Evolutionary conservation across 2,113 vertebrate genomes (phyloP), one percentile per base, ranked within the genome.

Genomic region (Pao palembangensis): DNA sequence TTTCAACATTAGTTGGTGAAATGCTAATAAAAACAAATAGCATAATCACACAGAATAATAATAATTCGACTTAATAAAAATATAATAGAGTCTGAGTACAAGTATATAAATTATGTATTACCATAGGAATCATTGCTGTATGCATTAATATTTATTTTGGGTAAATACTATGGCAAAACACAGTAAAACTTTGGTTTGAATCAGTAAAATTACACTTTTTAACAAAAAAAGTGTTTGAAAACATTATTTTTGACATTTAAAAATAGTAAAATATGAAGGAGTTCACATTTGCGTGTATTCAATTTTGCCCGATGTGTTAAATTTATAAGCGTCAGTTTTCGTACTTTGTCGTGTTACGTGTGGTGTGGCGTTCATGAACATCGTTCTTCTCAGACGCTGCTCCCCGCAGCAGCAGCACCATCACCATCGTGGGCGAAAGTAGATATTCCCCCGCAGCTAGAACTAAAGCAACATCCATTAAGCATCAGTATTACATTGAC

Each of bases 401-500:
- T 15, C 3, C 41, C 49, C 50, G n/a, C 51, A 43, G 48, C 71
- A 56, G 62, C 69, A 21, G 56, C 41, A 57, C 34, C 63, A 28
- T 28, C 43, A 34, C 28, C 55, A 54, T 66, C 51, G 68, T 42
- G 50, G 16, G 56, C 61, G 61, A 58, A 69, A 62, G 58, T 53
- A 51, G 74, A 67, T 77, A 62, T 69, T 58, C 66, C 53, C 42
- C 56, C 53, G 53, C 41, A 71, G 54, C 50, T 53, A 61, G 56
- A 61, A 60, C 58, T 38, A 38, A 38, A 38, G 34, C 79, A 81
- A 61, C 85, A 75, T 84, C 80, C 85, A 81, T 78, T 61, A 46
- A 63, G 72, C 78, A 68, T 63, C 79, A 43, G 61, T n/a, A 61
- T 41, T 44, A 18, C 55, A 18, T 51, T 16, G 67, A 42, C 55